Percentiles rank a stretch among this genome's conserved stretches.
Evolutionary conservation across 2,797 vertebrate genomes (phyloP).

Genomic region (Acanthurus lineatus): DNA sequence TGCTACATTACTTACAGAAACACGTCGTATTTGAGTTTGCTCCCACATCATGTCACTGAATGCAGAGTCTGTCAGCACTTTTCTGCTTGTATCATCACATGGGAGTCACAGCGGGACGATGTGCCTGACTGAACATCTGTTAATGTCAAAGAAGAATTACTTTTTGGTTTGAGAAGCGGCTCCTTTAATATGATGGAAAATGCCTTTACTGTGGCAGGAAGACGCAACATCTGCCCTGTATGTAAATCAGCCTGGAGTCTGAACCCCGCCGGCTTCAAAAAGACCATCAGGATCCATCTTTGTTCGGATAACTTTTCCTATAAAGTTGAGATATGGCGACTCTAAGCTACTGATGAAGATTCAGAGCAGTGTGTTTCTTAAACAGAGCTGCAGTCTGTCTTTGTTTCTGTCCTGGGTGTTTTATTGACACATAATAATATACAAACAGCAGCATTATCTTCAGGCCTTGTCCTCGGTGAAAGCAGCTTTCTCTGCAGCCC

Average conservation of each 20-base stretch:
- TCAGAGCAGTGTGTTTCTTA: conserved; percentile 27
- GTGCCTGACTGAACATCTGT: conserved; percentile 65
- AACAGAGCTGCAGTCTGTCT: conserved; percentile 19
- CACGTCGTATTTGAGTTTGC: conserved; percentile 13
- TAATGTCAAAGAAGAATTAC: conserved; percentile 60
- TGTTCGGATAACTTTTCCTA: conserved; percentile 33
- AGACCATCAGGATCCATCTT: conserved; percentile 23
- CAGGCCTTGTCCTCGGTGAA: conserved; percentile 21
- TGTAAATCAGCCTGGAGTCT: conserved; percentile 61
- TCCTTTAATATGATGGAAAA: conserved; percentile 68
- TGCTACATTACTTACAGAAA: conserved; percentile 59
- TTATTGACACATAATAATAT: conserved; percentile 45
- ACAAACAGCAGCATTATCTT: conserved; percentile 40
- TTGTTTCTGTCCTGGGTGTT: conserved; percentile 19
- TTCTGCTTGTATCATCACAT: conserved; percentile 27
- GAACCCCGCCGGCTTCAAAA: conserved; percentile 29
- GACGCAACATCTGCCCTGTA: conserved; percentile 70
- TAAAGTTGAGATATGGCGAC: conserved; percentile 20
- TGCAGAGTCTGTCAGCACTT: conserved; percentile 21
- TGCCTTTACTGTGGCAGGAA: conserved; percentile 50
- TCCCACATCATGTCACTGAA: conserved; percentile 5
- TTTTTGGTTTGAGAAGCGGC: conserved; percentile 51
- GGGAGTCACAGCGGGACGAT: conserved; percentile 30
- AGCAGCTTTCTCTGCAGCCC: conserved; percentile 41
- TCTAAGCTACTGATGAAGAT: conserved; percentile 28